Evolutionary conservation across 2,888 invertebrate genomes (phyloP), one percentile per base, ranked within the genome.

Genomic region (Mesochorus sp.): DNA sequence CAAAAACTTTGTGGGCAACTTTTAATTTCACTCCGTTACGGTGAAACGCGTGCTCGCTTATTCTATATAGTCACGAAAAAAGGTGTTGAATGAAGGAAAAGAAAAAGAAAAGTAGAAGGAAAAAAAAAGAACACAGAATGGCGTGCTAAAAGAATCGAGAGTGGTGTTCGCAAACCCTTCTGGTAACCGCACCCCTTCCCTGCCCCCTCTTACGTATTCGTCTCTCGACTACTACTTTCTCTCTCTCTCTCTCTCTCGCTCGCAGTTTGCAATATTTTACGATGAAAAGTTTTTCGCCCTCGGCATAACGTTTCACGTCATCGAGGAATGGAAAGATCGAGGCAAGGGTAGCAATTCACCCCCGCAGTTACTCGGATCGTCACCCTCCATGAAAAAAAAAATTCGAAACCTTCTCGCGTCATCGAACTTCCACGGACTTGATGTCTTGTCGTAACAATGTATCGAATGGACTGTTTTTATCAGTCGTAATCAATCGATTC

Each of bases 231-330:
- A 3, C 19, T 61, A n/a, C n/a, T n/a, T n/a, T n/a, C n/a, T n/a
- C n/a, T n/a, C n/a, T n/a, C n/a, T n/a, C n/a, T n/a, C n/a, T n/a
- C n/a, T n/a, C n/a, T n/a, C n/a, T n/a, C n/a, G n/a, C 59, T 39
- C 66, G 51, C 70, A 81, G 76, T 76, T 82, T 80, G 81, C 78
- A 81, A 83, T 85, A 84, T 84, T 84, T 85, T 83, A 84, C 77
- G 80, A 80, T 71, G 78, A 79, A 81, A 84, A 83, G 77, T 83
- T 83, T 79, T 82, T 71, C 73, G 74, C 76, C 75, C 71, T 24
- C 55, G 78, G 74, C 74, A 47, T 59, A 26, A 68, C 61, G 67
- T 66, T 55, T 61, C 55, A 28, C 68, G 47, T 44, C 44, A 24
- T 28, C 51, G 59, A 31, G 19, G 28, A 21, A n/a, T 12, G 67